Evolutionary conservation across 2,888 invertebrate species (phyloP).

Genomic region (Chymomyza caudatula): DNA sequence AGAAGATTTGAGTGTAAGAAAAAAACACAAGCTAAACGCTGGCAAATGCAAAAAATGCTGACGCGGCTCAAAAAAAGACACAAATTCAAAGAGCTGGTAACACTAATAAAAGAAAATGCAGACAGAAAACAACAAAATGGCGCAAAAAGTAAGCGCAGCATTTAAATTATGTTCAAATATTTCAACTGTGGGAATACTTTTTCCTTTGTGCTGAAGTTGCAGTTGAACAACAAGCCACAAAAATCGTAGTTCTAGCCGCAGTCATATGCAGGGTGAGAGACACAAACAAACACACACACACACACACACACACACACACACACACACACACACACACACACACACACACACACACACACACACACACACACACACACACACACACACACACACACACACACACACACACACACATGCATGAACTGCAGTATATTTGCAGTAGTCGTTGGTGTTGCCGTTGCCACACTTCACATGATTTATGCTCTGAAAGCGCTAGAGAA

Average conservation of each 20-base stretch:
- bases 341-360: neutral
- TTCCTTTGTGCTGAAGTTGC: neutral
- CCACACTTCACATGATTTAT: slow-evolving; percentile 40
- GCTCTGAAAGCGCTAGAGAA: slow-evolving; percentile 8
- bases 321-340: neutral
- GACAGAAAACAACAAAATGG: slow-evolving; percentile 15
- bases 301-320: neutral
- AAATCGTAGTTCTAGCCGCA: neutral
- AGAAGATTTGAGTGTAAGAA: slow-evolving; percentile 29
- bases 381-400: neutral
- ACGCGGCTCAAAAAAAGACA: slow-evolving; percentile 30
- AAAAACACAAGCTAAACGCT: slow-evolving; percentile 19
- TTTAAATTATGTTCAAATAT: slow-evolving; percentile 32
- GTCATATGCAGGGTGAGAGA: slow-evolving; percentile 2
- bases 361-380: neutral
- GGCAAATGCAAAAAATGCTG: slow-evolving; percentile 33
- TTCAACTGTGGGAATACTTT: slow-evolving; percentile 8
- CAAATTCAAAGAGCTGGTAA: slow-evolving; percentile 28
- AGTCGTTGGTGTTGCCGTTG: slow-evolving; percentile 1
- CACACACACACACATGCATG: neutral
- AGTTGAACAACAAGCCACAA: neutral
- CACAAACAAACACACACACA: neutral
- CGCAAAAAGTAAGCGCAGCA: slow-evolving; percentile 1
- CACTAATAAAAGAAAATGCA: slow-evolving; percentile 14
- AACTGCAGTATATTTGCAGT: neutral